phyloP scores from a whole-genome alignment of 2,113 vertebrate genomes.

The Chlamydotis undulata region DNA sequence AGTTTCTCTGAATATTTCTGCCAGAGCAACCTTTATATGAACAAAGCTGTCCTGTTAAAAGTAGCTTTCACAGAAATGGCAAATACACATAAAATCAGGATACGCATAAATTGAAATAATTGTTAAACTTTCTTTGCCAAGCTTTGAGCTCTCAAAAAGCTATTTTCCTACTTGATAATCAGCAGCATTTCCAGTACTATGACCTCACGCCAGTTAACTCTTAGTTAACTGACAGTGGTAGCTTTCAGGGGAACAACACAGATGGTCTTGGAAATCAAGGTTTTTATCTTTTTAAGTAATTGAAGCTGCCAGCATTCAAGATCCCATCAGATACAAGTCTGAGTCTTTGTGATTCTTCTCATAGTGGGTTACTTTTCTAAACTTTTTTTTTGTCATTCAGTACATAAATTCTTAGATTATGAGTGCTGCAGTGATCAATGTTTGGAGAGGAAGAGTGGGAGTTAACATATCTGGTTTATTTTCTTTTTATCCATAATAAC shows the following conservation, averaged over 20 bases:
- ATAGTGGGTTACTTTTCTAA: not conserved
- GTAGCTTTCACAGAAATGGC: not conserved
- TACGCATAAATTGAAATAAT: not conserved
- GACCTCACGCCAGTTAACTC: not conserved
- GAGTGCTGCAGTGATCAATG: not conserved
- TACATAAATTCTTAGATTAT: rapidly evolving
- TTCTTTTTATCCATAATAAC: not conserved
- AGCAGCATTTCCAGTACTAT: not conserved
- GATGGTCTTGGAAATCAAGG: not conserved
- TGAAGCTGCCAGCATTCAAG: not conserved
- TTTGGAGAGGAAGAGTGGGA: not conserved
- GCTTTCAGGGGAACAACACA: not conserved
- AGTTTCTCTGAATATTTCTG: not conserved
- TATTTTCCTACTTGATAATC: not conserved
- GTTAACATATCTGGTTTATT: not conserved
- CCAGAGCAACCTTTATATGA: not conserved
- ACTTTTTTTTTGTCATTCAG: not conserved
- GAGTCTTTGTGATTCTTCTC: not conserved
- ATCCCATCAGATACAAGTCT: not conserved
- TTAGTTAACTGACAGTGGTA: not conserved
- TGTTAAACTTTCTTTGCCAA: not conserved
- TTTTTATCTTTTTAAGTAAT: not conserved
- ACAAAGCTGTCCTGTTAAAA: not conserved
- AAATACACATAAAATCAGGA: not conserved
- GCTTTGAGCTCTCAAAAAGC: not conserved